These are phyloP conservation scores for Scolopax mira DNA, from an alignment of 2,113 vertebrate genomes.

Conservation along the genomic window DNA sequence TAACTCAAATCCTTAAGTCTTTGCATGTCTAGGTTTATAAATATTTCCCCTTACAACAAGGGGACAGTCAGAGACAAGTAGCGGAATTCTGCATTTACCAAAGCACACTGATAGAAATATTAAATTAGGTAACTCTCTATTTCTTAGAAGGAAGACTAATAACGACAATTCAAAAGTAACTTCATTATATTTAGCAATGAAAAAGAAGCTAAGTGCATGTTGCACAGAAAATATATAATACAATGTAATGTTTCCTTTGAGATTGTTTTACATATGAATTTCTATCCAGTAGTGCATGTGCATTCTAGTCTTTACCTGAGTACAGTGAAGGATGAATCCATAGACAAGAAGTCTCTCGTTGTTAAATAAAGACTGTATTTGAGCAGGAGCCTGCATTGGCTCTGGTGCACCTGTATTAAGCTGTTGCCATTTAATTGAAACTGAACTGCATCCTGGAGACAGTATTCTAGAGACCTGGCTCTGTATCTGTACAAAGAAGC, in stretches of 20 bases:
- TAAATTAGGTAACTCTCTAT: neutral
- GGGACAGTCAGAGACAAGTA: neutral
- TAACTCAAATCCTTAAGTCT: neutral
- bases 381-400: slow-evolving; percentile 81
- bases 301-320: slow-evolving; percentile 73
- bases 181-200: neutral
- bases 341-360: slow-evolving; percentile 82
- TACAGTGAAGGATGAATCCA: slow-evolving; percentile 84
- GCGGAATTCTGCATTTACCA: neutral
- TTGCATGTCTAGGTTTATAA: neutral
- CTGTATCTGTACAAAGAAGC: slow-evolving; percentile 70
- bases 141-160: neutral
- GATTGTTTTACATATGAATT: neutral
- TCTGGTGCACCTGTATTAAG: slow-evolving; percentile 53
- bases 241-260: neutral
- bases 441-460: slow-evolving; percentile 80
- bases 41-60: neutral
- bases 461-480: slow-evolving; percentile 72
- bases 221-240: neutral
- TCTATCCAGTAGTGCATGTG: neutral
- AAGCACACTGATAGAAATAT: neutral
- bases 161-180: neutral
- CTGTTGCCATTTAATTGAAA: slow-evolving; percentile 88
- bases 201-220: neutral
- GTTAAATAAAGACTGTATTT: slow-evolving; percentile 80